Evolutionary conservation across 2,888 invertebrate genomes (phyloP).

Genomic region (Drosophila lutescens): DNA sequence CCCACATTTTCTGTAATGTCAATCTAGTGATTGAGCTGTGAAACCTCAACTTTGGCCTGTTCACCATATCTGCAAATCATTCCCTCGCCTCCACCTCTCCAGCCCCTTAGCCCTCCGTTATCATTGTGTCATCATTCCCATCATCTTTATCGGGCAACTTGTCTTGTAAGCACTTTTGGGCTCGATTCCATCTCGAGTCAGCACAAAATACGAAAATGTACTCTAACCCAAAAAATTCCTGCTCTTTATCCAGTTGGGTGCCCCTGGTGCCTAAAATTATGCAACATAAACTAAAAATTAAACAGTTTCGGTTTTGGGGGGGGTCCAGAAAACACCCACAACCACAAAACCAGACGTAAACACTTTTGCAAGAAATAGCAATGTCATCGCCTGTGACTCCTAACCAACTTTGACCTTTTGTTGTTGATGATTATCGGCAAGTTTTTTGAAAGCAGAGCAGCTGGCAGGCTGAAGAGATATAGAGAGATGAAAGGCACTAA

Average conservation of each 20-base stretch:
- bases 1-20: slow-evolving; percentile 54
- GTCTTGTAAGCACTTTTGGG: slow-evolving; percentile 51
- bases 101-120: slow-evolving; percentile 14
- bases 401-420: slow-evolving; percentile 27
- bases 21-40: slow-evolving; percentile 73
- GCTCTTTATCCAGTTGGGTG: background rate
- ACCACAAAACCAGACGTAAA: slow-evolving; percentile 68
- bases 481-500: slow-evolving; percentile 5
- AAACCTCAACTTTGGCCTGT: slow-evolving; percentile 32
- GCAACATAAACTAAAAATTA: slow-evolving; percentile 78
- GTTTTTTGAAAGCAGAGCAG: slow-evolving; percentile 28
- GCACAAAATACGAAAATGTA: slow-evolving; percentile 62
- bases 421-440: slow-evolving; percentile 56
- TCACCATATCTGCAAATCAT: slow-evolving; percentile 15
- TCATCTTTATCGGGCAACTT: slow-evolving; percentile 47
- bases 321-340: slow-evolving; percentile 22
- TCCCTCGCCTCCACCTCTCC: background rate
- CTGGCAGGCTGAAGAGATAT: slow-evolving; percentile 33
- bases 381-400: slow-evolving; percentile 25
- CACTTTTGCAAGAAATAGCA: slow-evolving; percentile 54
- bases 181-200: slow-evolving; percentile 51
- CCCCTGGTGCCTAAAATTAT: slow-evolving; percentile 61
- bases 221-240: slow-evolving; percentile 8
- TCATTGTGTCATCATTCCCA: slow-evolving; percentile 51
- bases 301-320: slow-evolving; percentile 41